Evolutionary conservation across 2,113 vertebrate species (phyloP).

Genomic region (Mustela nigripes): DNA sequence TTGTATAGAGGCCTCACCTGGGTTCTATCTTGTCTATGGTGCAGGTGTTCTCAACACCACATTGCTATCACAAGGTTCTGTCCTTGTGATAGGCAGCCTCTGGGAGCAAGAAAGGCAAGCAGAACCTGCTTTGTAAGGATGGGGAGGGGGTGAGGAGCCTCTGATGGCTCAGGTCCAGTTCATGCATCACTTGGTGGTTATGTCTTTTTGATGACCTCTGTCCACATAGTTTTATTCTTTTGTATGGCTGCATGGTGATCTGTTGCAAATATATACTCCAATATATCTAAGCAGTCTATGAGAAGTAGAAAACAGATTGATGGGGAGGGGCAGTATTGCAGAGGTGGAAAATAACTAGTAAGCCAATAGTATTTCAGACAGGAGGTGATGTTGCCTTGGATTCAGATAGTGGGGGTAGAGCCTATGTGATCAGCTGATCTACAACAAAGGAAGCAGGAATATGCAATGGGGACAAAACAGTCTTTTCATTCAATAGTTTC

Average conservation of each 20-base stretch:
- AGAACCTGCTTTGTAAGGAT: background rate
- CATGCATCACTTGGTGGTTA: background rate
- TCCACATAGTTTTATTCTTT: background rate
- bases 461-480: background rate
- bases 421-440: background rate
- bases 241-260: background rate
- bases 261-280: background rate
- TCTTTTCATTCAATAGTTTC: background rate
- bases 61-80: background rate
- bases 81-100: background rate
- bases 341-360: background rate
- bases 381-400: background rate
- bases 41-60: too few relatives aligned
- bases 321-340: background rate
- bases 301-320: background rate
- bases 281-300: background rate
- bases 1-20: background rate
- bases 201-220: background rate
- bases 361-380: background rate
- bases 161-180: background rate
- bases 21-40: background rate
- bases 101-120: background rate
- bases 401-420: background rate
- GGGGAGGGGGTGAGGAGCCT: background rate
- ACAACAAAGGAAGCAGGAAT: background rate